Percentiles rank a stretch among this genome's conserved stretches.
Conservation (phyloP, 2,113 vertebrate genomes). For the Podarcis raffonei region DNA sequence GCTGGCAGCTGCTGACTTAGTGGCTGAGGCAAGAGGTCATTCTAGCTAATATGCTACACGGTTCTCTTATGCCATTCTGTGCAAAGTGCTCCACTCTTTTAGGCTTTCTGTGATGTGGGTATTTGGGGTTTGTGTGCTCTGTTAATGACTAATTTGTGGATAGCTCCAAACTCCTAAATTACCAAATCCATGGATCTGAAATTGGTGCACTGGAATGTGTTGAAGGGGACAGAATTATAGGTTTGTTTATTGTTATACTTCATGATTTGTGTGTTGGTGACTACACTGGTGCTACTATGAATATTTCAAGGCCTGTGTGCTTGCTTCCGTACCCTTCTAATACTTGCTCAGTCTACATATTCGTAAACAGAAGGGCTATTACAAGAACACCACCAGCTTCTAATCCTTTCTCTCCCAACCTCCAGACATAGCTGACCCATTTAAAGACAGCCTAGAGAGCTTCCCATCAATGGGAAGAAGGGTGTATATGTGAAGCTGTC, state of each 20-base stretch:
- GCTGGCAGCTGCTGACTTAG: not conserved
- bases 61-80: no score
- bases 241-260: not conserved
- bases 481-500: not conserved
- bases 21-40: not conserved
- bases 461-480: not conserved
- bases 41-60: not conserved
- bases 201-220: not conserved
- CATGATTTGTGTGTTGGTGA: not conserved
- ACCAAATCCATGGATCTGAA: not conserved
- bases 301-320: not conserved
- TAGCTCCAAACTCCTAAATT: not conserved
- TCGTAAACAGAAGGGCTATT: not conserved
- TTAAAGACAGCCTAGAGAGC: not conserved
- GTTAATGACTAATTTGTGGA: not conserved
- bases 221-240: not conserved
- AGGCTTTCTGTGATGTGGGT: not conserved
- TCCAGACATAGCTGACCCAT: not conserved
- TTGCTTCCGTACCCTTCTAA: not conserved
- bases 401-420: not conserved
- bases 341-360: not conserved
- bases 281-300: not conserved
- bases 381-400: not conserved
- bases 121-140: not conserved
- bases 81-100: not conserved